Evolutionary conservation across 2,888 invertebrate species (phyloP).

Genomic region (Boloria euphrosyne): DNA sequence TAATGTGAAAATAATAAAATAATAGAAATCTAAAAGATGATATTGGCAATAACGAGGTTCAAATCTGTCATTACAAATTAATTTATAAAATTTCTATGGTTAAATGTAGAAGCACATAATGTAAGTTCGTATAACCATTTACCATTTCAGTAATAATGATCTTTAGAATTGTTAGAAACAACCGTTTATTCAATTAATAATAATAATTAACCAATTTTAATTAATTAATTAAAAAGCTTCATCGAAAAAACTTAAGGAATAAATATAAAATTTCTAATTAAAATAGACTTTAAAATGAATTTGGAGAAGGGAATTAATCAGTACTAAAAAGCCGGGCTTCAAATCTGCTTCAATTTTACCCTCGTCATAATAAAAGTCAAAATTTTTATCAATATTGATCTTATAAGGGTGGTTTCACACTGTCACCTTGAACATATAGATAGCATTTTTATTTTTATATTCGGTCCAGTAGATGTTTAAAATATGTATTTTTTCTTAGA

Average conservation of each 20-base stretch:
- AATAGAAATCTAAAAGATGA: too few relatives aligned
- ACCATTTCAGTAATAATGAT: too few relatives aligned
- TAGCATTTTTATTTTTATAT: neutral
- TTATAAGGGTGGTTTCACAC: constrained; percentile 26
- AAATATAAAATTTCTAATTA: constrained; percentile 29
- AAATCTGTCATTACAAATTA: too few relatives aligned
- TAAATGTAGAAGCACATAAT: too few relatives aligned
- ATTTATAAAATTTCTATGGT: too few relatives aligned
- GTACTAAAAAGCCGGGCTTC: constrained; percentile 47
- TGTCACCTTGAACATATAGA: neutral
- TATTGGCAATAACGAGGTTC: too few relatives aligned
- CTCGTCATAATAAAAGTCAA: constrained; percentile 65
- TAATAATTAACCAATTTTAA: constrained; percentile 10
- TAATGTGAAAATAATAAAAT: too few relatives aligned
- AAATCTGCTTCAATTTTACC: constrained; percentile 55
- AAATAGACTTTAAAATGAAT: constrained; percentile 33
- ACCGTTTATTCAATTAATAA: constrained; percentile 5
- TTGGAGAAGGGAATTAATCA: constrained; percentile 43
- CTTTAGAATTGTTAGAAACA: neutral
- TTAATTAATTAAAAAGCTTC: constrained; percentile 5
- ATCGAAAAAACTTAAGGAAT: constrained; percentile 1
- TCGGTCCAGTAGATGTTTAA: neutral
- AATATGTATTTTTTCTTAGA: too few relatives aligned
- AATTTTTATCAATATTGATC: constrained; percentile 44
- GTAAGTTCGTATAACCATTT: too few relatives aligned